These are phyloP conservation scores for Apodemia duryi DNA, from an alignment of 2,888 invertebrate species.

Conservation along the genomic window DNA sequence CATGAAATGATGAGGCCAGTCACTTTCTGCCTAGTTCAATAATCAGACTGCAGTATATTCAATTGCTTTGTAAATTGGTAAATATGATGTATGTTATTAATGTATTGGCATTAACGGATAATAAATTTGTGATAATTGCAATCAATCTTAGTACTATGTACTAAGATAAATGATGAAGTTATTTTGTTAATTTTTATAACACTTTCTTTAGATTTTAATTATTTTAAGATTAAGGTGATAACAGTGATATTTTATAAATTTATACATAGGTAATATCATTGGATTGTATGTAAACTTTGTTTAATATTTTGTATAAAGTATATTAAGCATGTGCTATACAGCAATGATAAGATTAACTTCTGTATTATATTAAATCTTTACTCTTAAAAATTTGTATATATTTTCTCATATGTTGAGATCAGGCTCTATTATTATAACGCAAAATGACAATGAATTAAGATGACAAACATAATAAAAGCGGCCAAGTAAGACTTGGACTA, in stretches of 20 bases:
- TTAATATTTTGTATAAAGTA: background rate
- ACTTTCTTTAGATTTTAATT: constrained; percentile 11
- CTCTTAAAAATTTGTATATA: no score
- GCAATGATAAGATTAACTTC: background rate
- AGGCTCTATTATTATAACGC: no score
- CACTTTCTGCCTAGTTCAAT: background rate
- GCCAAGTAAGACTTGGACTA: no score
- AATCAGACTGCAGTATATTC: background rate
- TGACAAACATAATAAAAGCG: no score
- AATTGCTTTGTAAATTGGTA: background rate
- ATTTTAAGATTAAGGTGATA: constrained; percentile 5
- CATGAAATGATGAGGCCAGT: background rate
- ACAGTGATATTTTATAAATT: constrained; percentile 11
- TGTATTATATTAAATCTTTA: background rate
- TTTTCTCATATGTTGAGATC: no score
- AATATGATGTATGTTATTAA: constrained; percentile 8
- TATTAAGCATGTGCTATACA: background rate
- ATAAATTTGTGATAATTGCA: constrained; percentile 41
- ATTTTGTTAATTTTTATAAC: constrained; percentile 29
- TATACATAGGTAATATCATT: background rate
- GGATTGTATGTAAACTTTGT: background rate
- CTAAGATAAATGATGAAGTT: constrained; percentile 37
- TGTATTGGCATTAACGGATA: constrained; percentile 32
- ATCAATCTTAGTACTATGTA: constrained; percentile 60
- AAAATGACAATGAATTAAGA: no score